Percentiles rank a stretch among this genome's conserved stretches.
phyloP scores from a whole-genome alignment of 2,888 invertebrate genomes.

The Stenchaetothrips biformis region DNA sequence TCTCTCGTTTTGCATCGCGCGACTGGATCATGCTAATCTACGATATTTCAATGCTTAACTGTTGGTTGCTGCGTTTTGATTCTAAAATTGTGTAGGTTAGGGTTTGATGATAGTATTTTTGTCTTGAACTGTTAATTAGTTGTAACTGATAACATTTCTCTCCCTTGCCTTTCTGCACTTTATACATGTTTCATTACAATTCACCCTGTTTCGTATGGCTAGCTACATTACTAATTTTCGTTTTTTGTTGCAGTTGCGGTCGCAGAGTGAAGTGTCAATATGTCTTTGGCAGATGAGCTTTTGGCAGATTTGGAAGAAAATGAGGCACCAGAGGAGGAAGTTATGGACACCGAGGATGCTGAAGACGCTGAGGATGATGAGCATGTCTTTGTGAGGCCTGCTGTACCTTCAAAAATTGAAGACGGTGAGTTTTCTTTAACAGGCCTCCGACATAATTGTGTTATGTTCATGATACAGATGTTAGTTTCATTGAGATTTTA shows the following conservation, averaged over 20 bases:
- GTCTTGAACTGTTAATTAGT: not conserved
- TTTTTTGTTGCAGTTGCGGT: no score
- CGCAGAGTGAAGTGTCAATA: constrained; percentile 44
- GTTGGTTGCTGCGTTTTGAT: not conserved
- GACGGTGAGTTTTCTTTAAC: constrained; percentile 42
- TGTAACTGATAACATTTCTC: not conserved
- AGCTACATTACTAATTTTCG: not conserved
- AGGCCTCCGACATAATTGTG: not conserved
- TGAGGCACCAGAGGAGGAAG: constrained; percentile 44
- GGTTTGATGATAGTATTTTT: not conserved
- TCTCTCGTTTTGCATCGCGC: not conserved
- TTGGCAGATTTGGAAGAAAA: constrained; percentile 88
- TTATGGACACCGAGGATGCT: constrained; percentile 50
- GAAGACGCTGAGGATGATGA: constrained; percentile 54
- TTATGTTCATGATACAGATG: not conserved
- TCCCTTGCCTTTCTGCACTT: not conserved
- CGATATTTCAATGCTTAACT: not conserved
- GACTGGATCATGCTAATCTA: not conserved
- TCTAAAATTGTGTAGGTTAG: not conserved
- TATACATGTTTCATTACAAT: not conserved
- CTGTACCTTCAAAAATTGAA: constrained; percentile 43
- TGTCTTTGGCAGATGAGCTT: constrained; percentile 97
- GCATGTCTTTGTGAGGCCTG: constrained; percentile 39
- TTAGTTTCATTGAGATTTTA: not conserved
- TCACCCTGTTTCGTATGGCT: no score